Percentiles rank a stretch among this genome's conserved stretches.
Evolutionary conservation across 2,113 vertebrate species (phyloP).

Genomic region (Rhagologus leucostigma): DNA sequence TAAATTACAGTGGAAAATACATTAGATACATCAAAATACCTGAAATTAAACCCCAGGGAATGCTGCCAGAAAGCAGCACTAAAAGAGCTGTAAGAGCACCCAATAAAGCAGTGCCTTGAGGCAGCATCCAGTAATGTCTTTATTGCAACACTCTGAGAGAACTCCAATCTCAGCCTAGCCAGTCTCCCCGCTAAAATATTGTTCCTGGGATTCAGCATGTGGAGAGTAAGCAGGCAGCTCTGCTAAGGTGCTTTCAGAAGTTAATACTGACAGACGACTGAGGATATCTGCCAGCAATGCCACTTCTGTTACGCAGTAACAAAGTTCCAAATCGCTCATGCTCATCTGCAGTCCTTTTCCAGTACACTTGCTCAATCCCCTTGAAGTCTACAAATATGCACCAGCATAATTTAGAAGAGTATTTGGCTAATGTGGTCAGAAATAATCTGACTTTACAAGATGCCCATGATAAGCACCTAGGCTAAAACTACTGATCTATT

Average conservation of each 20-base stretch:
- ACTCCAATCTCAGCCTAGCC: neutral
- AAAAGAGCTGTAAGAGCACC: neutral
- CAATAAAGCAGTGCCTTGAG: neutral
- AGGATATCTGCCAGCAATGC: neutral
- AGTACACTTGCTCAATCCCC: neutral
- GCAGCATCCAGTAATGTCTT: neutral
- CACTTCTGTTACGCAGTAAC: neutral
- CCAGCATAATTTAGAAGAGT: neutral
- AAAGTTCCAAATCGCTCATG: neutral
- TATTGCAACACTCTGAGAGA: neutral
- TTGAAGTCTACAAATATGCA: neutral
- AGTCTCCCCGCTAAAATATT: neutral
- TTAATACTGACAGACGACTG: neutral
- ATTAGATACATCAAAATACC: slow-evolving; percentile 9
- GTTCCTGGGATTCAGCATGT: neutral
- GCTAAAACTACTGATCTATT: neutral
- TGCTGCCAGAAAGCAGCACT: neutral
- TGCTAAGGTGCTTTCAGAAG: neutral
- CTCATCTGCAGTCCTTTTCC: neutral
- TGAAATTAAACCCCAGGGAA: neutral
- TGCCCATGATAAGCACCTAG: neutral
- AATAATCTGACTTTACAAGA: neutral
- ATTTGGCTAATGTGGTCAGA: neutral
- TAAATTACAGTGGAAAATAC: slow-evolving; percentile 43
- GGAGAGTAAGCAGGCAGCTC: neutral